Conservation (phyloP, 2,797 vertebrate genomes). For the Cottoperca gobio region DNA sequence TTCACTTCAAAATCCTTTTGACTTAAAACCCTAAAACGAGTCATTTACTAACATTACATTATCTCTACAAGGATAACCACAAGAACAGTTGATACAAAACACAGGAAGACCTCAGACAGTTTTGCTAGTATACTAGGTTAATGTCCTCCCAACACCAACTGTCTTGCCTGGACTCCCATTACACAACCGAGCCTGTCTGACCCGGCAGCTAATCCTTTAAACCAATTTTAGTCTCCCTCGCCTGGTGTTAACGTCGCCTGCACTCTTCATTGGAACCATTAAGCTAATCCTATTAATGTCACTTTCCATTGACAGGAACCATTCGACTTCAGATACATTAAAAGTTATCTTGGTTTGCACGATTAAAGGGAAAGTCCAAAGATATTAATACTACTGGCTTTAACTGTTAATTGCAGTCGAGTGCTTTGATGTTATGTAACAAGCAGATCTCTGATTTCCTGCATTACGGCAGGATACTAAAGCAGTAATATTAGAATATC, state of each 20-base stretch:
- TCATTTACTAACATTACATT: background rate
- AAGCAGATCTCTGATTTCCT: background rate
- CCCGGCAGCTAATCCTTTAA: conserved; percentile 54
- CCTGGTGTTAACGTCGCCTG: conserved; percentile 7
- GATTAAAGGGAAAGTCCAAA: too few relatives aligned
- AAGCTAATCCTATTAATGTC: conserved; percentile 24
- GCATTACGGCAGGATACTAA: background rate
- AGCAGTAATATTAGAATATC: background rate
- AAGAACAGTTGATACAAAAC: background rate
- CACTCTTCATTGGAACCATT: conserved; percentile 1
- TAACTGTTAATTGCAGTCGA: background rate
- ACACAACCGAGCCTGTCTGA: conserved; percentile 11
- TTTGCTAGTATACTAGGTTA: background rate
- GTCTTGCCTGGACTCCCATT: background rate
- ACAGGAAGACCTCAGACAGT: background rate
- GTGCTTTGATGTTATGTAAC: conserved; percentile 1
- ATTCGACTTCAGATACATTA: background rate
- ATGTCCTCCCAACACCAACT: background rate
- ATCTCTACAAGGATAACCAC: background rate
- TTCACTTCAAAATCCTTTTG: background rate
- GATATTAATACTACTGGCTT: background rate
- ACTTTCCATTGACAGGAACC: conserved; percentile 16
- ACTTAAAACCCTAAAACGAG: too few relatives aligned
- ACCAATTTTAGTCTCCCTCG: conserved; percentile 16
- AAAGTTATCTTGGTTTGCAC: background rate